Percentiles rank a stretch among this genome's conserved stretches.
Conservation (phyloP, 2,888 invertebrate genomes). For the Autographa pulchrina region DNA sequence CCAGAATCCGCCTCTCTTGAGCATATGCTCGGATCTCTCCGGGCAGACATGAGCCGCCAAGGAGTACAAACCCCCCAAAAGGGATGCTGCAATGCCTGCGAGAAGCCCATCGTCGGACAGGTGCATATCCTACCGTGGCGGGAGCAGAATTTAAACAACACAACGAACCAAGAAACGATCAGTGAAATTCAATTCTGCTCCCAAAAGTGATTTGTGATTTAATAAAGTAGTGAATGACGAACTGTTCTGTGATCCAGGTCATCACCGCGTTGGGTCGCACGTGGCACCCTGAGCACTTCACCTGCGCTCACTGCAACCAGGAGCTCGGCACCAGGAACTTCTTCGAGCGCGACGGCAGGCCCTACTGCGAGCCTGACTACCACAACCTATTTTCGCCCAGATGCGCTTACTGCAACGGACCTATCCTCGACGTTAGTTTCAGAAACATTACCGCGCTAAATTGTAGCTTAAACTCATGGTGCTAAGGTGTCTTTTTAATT, state of each 20-base stretch:
- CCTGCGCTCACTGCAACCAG: conserved; percentile 98
- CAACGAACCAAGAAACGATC: conserved; percentile 13
- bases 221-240: conserved; percentile 56
- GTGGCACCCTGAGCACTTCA: conserved; percentile 99
- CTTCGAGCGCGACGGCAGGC: conserved; percentile 98
- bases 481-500: conserved; percentile 71
- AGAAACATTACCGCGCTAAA: conserved; percentile 1
- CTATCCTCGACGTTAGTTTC: conserved; percentile 97
- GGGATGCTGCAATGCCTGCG: conserved; percentile 99
- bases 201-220: conserved; percentile 46
- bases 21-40: conserved; percentile 97
- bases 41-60: conserved; percentile 99
- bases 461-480: conserved; percentile 28
- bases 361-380: conserved; percentile 99
- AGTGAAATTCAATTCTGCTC: conserved; percentile 42
- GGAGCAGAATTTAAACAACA: conserved; percentile 45
- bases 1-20: conserved; percentile 90
- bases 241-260: conserved; percentile 87
- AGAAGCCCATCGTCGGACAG: conserved; percentile 99
- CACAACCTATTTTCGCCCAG: conserved; percentile 99
- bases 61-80: conserved; percentile 99
- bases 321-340: conserved; percentile 99
- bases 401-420: conserved; percentile 99
- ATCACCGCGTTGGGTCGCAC: conserved; percentile 99
- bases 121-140: conserved; percentile 74